Base-by-base conservation (phyloP, 2,888 invertebrate species). In the Phanerotoma sp. region DNA sequence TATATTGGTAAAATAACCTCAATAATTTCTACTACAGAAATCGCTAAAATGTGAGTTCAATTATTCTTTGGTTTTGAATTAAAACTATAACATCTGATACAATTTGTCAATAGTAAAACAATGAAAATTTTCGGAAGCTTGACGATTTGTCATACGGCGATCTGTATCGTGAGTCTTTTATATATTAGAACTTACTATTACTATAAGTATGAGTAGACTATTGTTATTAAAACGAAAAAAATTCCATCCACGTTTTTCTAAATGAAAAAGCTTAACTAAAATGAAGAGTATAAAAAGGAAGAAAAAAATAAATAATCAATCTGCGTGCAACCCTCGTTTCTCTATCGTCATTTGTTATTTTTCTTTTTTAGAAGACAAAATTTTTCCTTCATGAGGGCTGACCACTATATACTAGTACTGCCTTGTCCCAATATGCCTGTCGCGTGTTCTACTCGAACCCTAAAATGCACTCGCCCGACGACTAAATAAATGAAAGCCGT, bases 401-500 rank as follows among this genome's bases (percentile, higher is more conserved):
- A 46, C 46, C 46, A 30, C 32, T n/a, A n/a, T n/a, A n/a, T n/a
- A n/a, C n/a, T n/a, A n/a, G n/a, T 21, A 41, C 21, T 41, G 32
- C 46, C 50, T 49, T 54, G 54, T 60, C 58, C 56, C 57, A 57
- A 61, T 63, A 63, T 63, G 60, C 60, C 51, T 57, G 49, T 52
- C 58, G 57, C 60, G 60, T 60, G 56, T 53, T 57, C 46, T 41
- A 46, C 51, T 49, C 37, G 46, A 47, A 40, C 51, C 37, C 49
- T 51, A 44, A 51, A 49, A 51, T 58, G 51, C 54, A 51, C 56
- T 57, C 45, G 56, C 54, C 54, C 54, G 48, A 25, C 48, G 41
- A 41, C 42, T 28, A 62, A 60, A 63, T 62, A 62, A 62, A 63
- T 63, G 60, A 61, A 60, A 63, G 54, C 53, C 58, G 52, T 47